Conservation (phyloP, 2,797 vertebrate species). For the Furcifer pardalis region DNA sequence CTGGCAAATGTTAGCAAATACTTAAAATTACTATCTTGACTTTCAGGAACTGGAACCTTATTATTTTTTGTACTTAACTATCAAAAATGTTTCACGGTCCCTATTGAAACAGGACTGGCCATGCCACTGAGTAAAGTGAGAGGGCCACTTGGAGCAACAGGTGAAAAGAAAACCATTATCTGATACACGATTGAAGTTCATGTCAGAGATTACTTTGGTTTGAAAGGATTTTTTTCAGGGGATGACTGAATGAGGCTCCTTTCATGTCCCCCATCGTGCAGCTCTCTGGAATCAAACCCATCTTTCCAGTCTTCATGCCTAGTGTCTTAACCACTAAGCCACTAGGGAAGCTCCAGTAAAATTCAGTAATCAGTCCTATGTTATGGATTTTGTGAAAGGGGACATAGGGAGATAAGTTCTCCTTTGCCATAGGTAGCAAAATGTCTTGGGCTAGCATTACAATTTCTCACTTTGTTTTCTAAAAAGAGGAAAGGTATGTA, state of each 20-base stretch:
- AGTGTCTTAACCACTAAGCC: too few relatives aligned
- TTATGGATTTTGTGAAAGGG: not conserved
- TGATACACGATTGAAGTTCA: too few relatives aligned
- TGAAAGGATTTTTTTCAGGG: too few relatives aligned
- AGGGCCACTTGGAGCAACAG: not conserved
- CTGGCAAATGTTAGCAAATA: conserved; percentile 3
- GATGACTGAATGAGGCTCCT: too few relatives aligned
- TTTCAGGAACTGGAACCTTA: not conserved
- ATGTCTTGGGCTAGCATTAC: not conserved
- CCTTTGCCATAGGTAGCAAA: not conserved
- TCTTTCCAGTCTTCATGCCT: too few relatives aligned
- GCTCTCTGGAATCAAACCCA: too few relatives aligned
- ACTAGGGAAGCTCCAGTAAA: too few relatives aligned
- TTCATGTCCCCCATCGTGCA: too few relatives aligned
- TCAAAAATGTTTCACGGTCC: conserved; percentile 41
- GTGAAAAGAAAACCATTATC: too few relatives aligned
- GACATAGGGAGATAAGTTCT: not conserved
- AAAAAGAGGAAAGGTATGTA: conserved; percentile 29
- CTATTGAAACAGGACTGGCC: conserved; percentile 11
- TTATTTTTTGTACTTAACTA: conserved; percentile 16
- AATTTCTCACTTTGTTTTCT: conserved; percentile 5
- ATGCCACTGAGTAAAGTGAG: not conserved
- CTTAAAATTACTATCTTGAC: not conserved
- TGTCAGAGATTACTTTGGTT: too few relatives aligned
- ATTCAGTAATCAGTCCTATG: not conserved